phyloP scores from a whole-genome alignment of 2,888 invertebrate species.

The Trichogramma evanescens region DNA sequence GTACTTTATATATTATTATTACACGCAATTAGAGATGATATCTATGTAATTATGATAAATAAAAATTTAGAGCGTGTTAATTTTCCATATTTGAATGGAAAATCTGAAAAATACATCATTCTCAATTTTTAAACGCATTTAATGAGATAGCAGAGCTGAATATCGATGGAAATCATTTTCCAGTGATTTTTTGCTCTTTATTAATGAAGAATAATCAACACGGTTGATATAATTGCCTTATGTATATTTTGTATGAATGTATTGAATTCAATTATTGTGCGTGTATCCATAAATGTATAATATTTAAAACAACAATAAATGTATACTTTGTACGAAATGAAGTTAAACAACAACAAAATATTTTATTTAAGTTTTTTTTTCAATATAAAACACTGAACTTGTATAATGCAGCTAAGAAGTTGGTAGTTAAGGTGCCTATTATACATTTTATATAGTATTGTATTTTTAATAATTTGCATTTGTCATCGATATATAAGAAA shows the following conservation, averaged over 20 bases:
- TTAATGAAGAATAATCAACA: conserved; percentile 18
- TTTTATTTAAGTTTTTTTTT: conserved; percentile 26
- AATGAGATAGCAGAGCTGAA: too few species aligned
- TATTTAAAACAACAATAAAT: not conserved
- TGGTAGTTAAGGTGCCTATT: conserved; percentile 31
- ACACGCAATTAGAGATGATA: conserved; percentile 23
- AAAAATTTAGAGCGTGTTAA: conserved; percentile 19
- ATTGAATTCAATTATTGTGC: not conserved
- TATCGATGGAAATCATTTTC: too few species aligned
- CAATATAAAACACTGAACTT: conserved; percentile 32
- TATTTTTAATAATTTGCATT: conserved; percentile 2
- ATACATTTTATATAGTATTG: conserved; percentile 21
- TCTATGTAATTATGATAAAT: conserved; percentile 23
- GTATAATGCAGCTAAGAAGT: conserved; percentile 36
- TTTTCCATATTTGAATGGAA: not conserved
- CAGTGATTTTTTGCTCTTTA: not conserved
- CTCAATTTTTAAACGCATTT: too few species aligned
- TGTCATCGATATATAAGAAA: too few species aligned
- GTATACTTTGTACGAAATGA: too few species aligned
- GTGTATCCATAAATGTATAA: not conserved
- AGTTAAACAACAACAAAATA: not conserved
- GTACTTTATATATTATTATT: conserved; percentile 30
- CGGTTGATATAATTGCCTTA: conserved; percentile 27
- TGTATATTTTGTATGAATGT: conserved; percentile 14
- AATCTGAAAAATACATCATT: too few species aligned